Evolutionary conservation across 2,888 invertebrate species (phyloP).

Genomic region (Trachelus iudaicus): DNA sequence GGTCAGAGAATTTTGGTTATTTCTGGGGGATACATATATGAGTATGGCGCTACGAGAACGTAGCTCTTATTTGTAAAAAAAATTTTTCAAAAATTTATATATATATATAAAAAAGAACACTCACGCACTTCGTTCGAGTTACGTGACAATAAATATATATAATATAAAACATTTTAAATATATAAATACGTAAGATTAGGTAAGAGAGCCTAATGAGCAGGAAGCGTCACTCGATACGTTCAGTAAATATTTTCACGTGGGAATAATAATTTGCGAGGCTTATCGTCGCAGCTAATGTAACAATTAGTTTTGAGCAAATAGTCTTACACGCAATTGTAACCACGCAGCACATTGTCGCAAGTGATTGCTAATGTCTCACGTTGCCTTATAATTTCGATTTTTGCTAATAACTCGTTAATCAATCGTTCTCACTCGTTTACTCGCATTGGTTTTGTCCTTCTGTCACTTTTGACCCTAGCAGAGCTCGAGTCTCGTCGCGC

Average conservation of each 20-base stretch:
- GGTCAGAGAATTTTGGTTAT: neutral
- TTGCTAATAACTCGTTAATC: neutral
- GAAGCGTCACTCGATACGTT: neutral
- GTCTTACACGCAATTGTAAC: neutral
- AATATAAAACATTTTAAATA: neutral
- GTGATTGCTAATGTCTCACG: neutral
- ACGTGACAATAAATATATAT: neutral
- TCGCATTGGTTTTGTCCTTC: neutral
- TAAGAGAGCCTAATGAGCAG: neutral
- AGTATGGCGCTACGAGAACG: neutral
- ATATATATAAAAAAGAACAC: neutral
- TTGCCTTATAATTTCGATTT: neutral
- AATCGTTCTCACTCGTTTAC: neutral
- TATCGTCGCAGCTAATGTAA: neutral
- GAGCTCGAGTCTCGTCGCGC: neutral
- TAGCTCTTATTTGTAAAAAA: neutral
- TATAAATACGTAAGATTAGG: neutral
- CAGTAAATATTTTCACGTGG: neutral
- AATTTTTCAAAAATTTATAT: neutral
- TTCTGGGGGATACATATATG: neutral
- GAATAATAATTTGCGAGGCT: neutral
- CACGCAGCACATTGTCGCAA: neutral
- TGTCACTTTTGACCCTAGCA: neutral
- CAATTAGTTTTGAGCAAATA: constrained; percentile 25
- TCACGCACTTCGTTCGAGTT: neutral